Base-by-base conservation (phyloP, 2,113 vertebrate genomes). In the Euleptes europaea region DNA sequence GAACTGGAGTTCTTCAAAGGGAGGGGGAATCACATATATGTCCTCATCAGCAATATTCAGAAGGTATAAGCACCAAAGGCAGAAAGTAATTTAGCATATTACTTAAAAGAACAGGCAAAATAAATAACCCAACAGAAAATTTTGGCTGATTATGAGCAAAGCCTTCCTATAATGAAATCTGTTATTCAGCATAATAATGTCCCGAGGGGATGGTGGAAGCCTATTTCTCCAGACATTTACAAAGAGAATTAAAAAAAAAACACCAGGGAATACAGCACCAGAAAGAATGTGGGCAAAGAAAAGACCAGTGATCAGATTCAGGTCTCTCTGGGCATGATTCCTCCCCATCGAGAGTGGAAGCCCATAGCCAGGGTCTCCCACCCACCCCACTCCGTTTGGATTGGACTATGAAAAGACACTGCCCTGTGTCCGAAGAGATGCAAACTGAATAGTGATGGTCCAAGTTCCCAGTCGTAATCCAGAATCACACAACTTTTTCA, bases 131-230 rank as follows among this genome's bases (percentile, higher is more conserved):
- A 89, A 78, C 51, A 89, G 75, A 86, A 85, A 84, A 88, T 89
- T 90, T 89, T 83, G 57, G 31, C 78, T 44, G 44, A 84, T 82
- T 84, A 87, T 84, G 85, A 89, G 80, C 85, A 88, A 85, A 89
- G 89, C 70, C 4, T 66, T 15, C 78, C 90, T 90, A 88, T 89
- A 89, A 78, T 38, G 82, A 72, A 69, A 85, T 70, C 67, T 54
- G 47, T 82, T 71, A 82, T 71, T 82, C 80, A 47, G 82, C 40
- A 38, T 70, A 88, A 88, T 86, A 83, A 87, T 63, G 82, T 83
- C 89, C 81, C 0, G 81, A 90, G 88, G 90, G 91, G 54, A 76
- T 14, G 85, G 73, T 78, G 42, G 17, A 38, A 91, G 75, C 38
- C 88, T 4, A 1, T 6, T 74, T 82, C 85, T 90, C 85, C 85